These are phyloP conservation scores for Rousettus leschenaultii DNA, from an alignment of 2,113 vertebrate species.

Conservation along the genomic window DNA sequence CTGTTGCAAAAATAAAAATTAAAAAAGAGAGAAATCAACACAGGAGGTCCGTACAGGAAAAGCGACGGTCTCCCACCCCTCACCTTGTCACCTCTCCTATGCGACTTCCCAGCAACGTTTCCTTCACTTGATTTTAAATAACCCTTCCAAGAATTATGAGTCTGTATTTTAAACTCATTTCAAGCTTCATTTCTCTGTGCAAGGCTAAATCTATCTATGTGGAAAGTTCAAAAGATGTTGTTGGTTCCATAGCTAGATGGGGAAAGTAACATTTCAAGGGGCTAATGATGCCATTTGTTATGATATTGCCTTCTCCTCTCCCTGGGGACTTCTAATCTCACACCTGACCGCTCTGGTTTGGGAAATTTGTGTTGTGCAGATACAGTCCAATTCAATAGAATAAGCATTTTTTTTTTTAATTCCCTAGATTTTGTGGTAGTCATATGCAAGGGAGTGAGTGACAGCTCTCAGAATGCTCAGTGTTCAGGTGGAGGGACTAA, in stretches of 20 bases:
- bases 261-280: not conserved
- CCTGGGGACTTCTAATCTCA: not conserved
- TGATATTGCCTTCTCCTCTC: not conserved
- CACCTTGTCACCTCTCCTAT: not conserved
- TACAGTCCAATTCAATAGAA: not conserved
- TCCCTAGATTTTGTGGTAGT: not conserved
- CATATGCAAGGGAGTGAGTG: not conserved
- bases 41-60: not conserved
- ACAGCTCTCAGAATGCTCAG: not conserved
- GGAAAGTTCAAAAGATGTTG: not conserved
- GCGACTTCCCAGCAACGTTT: not conserved
- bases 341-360: not conserved
- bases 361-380: not conserved
- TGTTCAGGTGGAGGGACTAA: not conserved
- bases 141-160: conserved; percentile 5
- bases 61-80: not conserved
- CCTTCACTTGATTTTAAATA: conserved; percentile 14
- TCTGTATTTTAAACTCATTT: conserved; percentile 30
- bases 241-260: not conserved
- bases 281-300: not conserved
- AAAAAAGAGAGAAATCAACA: not conserved
- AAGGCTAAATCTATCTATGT: not conserved
- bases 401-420: not conserved
- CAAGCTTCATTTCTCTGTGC: conserved; percentile 13
- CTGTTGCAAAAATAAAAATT: not conserved